A percentile compares a stretch with the other conserved stretches of the same genome.
phyloP scores from a whole-genome alignment of 1,140 invertebrate genomes.

The Aphaenogaster ashmeadi region DNA sequence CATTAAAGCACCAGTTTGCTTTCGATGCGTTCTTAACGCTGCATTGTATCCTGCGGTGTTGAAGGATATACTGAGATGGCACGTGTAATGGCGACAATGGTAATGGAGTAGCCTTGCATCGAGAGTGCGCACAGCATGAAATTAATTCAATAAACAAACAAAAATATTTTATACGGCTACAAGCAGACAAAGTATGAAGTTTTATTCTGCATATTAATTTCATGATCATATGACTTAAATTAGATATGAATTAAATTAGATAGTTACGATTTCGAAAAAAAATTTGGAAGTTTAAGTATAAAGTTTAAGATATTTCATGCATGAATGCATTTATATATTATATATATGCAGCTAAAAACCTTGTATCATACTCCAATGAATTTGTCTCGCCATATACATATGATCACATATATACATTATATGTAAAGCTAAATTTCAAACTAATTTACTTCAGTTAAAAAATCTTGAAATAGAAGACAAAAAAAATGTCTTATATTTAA shows the following conservation, averaged over 20 bases:
- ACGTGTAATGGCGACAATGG: conserved; percentile 19
- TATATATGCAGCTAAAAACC: background rate
- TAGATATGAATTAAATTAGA: background rate
- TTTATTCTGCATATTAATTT: conserved; percentile 8
- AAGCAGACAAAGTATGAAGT: background rate
- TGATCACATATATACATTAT: background rate
- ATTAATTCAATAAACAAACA: conserved; percentile 13
- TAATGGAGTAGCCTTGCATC: conserved; percentile 8
- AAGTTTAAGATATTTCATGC: background rate
- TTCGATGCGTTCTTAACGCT: background rate
- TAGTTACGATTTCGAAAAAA: background rate
- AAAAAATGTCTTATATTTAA: background rate
- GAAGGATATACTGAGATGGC: conserved; percentile 23
- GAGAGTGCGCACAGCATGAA: background rate
- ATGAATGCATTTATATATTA: background rate
- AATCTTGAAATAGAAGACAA: background rate
- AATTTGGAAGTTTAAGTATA: background rate
- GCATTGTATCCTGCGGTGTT: conserved; percentile 8
- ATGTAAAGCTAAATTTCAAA: background rate
- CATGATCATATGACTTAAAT: background rate
- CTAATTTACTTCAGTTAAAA: background rate
- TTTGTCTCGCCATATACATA: background rate
- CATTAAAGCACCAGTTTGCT: conserved; percentile 44
- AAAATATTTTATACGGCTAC: background rate
- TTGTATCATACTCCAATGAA: background rate